Conservation (phyloP, 2,888 invertebrate species). For the Aphrophora alni region DNA sequence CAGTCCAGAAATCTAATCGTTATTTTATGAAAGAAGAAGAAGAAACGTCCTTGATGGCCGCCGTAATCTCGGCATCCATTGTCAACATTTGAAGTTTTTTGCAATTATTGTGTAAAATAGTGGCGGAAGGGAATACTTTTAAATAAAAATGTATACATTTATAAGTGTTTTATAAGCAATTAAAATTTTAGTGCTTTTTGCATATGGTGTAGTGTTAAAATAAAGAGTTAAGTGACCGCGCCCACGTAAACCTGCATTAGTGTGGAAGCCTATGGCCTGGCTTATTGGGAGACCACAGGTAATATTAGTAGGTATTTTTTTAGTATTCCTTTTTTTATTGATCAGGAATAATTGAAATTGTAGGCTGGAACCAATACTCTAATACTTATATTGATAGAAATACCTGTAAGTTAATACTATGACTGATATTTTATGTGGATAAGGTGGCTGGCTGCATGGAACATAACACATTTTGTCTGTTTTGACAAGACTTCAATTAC, state of each 20-base stretch:
- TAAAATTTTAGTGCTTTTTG: neutral
- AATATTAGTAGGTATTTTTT: neutral
- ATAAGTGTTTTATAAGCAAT: neutral
- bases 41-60: conserved; percentile 6
- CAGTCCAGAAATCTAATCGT: neutral
- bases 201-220: neutral
- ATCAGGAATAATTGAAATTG: neutral
- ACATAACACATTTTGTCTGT: neutral
- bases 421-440: neutral
- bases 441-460: neutral
- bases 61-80: neutral
- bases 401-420: neutral
- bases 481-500: neutral
- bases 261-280: neutral
- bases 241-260: conserved; percentile 2
- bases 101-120: neutral
- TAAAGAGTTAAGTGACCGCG: conserved; percentile 9
- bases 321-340: neutral
- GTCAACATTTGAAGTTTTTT: neutral
- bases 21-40: neutral
- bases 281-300: neutral
- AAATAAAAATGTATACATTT: neutral
- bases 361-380: neutral
- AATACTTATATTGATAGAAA: neutral
- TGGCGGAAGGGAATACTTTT: neutral